These are phyloP conservation scores for Microcebus murinus DNA, from an alignment of 2,113 vertebrate species.

Conservation along the genomic window DNA sequence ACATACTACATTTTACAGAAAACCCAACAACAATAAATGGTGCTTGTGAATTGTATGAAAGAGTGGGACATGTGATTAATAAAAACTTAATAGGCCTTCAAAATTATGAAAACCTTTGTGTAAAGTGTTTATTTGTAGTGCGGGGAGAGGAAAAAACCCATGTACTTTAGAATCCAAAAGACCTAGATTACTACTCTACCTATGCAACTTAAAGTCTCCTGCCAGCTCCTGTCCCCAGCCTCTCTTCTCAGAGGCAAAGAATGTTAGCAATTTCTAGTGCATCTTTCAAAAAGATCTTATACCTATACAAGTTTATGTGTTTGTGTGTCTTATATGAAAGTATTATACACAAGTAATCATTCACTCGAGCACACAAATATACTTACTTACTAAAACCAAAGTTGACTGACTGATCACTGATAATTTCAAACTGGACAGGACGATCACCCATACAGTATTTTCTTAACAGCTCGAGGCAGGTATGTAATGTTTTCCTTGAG, in stretches of 20 bases:
- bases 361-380: not conserved
- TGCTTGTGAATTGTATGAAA: not conserved
- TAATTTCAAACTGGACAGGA: constrained; percentile 94
- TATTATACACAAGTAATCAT: not conserved
- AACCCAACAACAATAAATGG: not conserved
- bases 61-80: not conserved
- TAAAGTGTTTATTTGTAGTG: not conserved
- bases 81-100: not conserved
- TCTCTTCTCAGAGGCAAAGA: not conserved
- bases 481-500: constrained; percentile 93
- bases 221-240: not conserved
- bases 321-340: not conserved
- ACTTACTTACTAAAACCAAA: constrained; percentile 96
- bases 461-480: constrained; percentile 91
- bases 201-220: not conserved
- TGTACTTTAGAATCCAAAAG: not conserved
- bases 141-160: not conserved
- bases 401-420: constrained; percentile 97
- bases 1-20: constrained; percentile 19
- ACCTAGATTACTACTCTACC: too few species aligned
- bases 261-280: not conserved
- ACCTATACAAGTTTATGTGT: not conserved
- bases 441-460: constrained; percentile 97
- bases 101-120: not conserved
- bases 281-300: not conserved